Evolutionary conservation across 2,797 vertebrate species (phyloP), one percentile per base, ranked within the genome.

Genomic region (Diplodus sargus): DNA sequence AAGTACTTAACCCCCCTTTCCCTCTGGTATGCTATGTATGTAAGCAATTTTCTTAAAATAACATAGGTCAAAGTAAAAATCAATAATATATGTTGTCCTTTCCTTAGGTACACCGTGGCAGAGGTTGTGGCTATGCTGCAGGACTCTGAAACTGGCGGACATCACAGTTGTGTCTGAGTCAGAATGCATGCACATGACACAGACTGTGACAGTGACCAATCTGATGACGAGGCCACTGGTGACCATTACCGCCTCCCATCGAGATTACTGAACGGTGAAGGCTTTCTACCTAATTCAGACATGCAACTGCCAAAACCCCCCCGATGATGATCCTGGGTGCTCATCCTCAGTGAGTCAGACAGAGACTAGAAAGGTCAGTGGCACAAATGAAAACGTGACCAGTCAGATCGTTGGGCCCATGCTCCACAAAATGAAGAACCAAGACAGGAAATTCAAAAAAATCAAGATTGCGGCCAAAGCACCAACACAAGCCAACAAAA

Each of bases 321-420:
- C n/a, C 3, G 9, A 61, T 61, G 54, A 56, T 56, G 54, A 56
- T 28, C 54, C 28, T 18, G 25, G 16, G 16, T 30, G 56, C 56
- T 57, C 28, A 57, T 30, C 56, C 56, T 34, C 25, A 57, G 25
- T 57, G 56, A 57, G 56, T 57, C 54, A 28, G 39, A 25, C 25
- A 25, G 25, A 25, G 25, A 62, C 47, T 48, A 48, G 47, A 48
- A 18, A 48, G 53, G 48, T 65, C 47, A 51, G 63, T 65, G 48
- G 47, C 48, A 65, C 48, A 39, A 68, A 54, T 68, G 65, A 68
- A 68, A 56, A 68, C 52, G 7, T 68, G 39, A 68, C 65, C 52
- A 68, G 52, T 56, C 52, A 66, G 42, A 62, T 62, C 22, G 42
- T 62, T 62, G 60, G 60, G 42, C 60, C 60, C 60, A 45, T 62